These are phyloP conservation scores for Diplazon laetatorius DNA, from an alignment of 2,888 invertebrate genomes.

Conservation along the genomic window DNA sequence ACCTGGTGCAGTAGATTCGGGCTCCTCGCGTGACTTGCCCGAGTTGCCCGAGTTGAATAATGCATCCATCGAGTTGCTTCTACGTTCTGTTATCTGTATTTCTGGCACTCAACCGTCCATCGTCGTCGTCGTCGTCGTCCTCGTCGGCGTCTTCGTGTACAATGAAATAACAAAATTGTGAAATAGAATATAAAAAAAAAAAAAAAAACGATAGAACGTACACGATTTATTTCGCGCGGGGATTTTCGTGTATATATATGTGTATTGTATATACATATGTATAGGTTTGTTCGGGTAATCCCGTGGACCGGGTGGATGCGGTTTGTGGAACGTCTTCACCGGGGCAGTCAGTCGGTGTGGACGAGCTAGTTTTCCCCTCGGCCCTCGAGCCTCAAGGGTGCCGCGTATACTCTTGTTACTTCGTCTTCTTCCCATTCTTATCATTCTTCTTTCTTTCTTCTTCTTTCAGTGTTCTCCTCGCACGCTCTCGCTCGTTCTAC, in stretches of 20 bases:
- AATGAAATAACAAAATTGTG: slow-evolving; percentile 40
- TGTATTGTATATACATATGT: too few relatives aligned
- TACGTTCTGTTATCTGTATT: slow-evolving; percentile 73
- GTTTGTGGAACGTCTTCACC: slow-evolving; percentile 29
- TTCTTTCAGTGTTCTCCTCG: not conserved
- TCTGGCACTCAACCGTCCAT: slow-evolving; percentile 65
- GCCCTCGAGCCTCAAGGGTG: slow-evolving; percentile 47
- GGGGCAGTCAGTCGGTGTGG: not conserved
- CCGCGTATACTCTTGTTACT: slow-evolving; percentile 30
- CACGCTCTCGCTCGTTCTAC: slow-evolving; percentile 8
- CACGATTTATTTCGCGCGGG: slow-evolving; percentile 64
- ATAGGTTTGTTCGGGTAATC: slow-evolving; percentile 75
- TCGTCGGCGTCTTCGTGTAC: not conserved
- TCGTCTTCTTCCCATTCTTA: not conserved
- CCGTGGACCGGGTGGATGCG: slow-evolving; percentile 72
- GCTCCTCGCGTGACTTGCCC: slow-evolving; percentile 77
- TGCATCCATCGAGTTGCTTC: slow-evolving; percentile 75
- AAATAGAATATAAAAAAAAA: slow-evolving; percentile 27
- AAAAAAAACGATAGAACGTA: slow-evolving; percentile 38
- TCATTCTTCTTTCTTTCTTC: not conserved
- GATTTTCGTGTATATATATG: slow-evolving; percentile 75
- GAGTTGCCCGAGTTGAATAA: slow-evolving; percentile 78
- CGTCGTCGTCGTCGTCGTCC: slow-evolving; percentile 47
- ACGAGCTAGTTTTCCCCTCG: slow-evolving; percentile 35
- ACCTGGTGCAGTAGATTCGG: slow-evolving; percentile 71